Evolutionary conservation across 2,888 invertebrate genomes (phyloP).

Genomic region (Trypoxylon attenuatum): DNA sequence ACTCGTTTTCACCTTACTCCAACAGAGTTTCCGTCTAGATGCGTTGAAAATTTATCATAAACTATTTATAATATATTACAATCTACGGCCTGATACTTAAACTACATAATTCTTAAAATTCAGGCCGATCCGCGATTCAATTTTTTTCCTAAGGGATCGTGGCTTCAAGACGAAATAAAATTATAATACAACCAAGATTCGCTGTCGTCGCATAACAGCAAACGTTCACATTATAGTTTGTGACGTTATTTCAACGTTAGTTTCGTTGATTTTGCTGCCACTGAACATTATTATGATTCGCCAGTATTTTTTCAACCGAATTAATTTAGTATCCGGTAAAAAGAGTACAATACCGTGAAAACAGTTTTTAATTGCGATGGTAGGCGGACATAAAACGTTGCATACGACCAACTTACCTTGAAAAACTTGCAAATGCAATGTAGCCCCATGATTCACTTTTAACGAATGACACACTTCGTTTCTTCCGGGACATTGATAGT

Average conservation of each 20-base stretch:
- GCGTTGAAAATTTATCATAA: constrained; percentile 13
- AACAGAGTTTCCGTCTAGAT: constrained; percentile 5
- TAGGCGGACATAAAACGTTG: too few species aligned
- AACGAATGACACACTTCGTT: too few species aligned
- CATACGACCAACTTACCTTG: too few species aligned
- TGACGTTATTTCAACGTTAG: neutral
- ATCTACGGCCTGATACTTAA: constrained; percentile 9
- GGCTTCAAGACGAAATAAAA: constrained; percentile 32
- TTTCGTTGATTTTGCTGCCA: constrained; percentile 8
- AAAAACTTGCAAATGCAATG: too few species aligned
- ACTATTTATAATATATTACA: constrained; percentile 46
- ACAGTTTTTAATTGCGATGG: too few species aligned
- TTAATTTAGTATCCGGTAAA: too few species aligned
- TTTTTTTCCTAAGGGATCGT: constrained; percentile 4
- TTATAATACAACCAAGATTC: constrained; percentile 24
- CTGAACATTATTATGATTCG: too few species aligned
- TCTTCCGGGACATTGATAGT: too few species aligned
- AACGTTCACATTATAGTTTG: neutral
- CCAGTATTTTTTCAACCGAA: too few species aligned
- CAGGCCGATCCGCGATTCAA: neutral
- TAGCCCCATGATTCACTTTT: too few species aligned
- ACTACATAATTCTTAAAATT: constrained; percentile 26
- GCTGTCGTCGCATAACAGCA: neutral
- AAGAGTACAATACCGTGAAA: too few species aligned
- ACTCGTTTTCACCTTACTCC: constrained; percentile 18